Evolutionary conservation across 2,888 invertebrate species (phyloP).

Genomic region (Ypsolopha sequella): DNA sequence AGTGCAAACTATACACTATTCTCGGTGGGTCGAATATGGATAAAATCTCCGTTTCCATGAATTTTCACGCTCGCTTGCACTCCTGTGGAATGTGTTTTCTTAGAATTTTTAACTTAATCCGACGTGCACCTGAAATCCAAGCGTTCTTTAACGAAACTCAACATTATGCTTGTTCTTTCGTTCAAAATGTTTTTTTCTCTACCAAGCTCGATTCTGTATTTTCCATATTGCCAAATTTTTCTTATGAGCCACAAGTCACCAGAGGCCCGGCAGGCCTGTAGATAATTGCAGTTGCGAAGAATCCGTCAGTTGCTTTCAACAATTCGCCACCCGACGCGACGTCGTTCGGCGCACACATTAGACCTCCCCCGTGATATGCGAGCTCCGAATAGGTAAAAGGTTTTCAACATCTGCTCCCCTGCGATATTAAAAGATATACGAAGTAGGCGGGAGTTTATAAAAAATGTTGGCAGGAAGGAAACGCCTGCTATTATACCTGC

Average conservation of each 20-base stretch:
- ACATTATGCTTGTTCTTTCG: no score
- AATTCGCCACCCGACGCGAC: slow-evolving; percentile 15
- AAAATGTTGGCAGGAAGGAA: slow-evolving; percentile 22
- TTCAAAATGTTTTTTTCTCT: no score
- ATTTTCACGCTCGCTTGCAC: no score
- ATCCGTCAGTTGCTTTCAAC: slow-evolving; percentile 30
- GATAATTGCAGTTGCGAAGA: slow-evolving; percentile 12
- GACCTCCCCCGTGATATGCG: slow-evolving; percentile 30
- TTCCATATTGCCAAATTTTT: background rate
- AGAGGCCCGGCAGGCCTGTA: background rate
- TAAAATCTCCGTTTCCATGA: background rate
- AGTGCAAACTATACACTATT: background rate
- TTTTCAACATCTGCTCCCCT: slow-evolving; percentile 55
- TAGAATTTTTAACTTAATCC: no score
- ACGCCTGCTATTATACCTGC: slow-evolving; percentile 13
- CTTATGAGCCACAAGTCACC: no score
- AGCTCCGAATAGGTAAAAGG: slow-evolving; percentile 43
- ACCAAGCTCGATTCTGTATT: no score
- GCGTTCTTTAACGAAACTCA: no score
- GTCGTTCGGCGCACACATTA: slow-evolving; percentile 30
- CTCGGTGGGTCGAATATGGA: background rate
- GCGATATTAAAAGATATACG: slow-evolving; percentile 51
- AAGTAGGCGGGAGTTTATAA: slow-evolving; percentile 44
- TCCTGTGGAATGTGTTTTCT: no score
- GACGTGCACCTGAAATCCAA: no score